Evolutionary conservation across 2,888 invertebrate species (phyloP).

Genomic region (Drosophila anomalata): DNA sequence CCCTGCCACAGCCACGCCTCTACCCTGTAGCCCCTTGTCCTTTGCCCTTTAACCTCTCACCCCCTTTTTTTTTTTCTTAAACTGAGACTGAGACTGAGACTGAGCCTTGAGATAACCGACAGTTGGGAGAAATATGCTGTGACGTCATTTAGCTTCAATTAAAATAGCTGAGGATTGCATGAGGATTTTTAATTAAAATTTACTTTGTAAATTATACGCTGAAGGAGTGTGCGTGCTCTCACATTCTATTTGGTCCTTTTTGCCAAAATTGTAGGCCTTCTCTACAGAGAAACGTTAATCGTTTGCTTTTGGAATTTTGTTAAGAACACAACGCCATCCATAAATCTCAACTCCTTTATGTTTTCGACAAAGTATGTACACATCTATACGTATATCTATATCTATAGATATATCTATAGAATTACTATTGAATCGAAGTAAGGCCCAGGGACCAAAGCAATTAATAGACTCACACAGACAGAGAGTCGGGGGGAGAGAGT

Average conservation of each 20-base stretch:
- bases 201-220: conserved; percentile 77
- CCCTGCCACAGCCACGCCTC: conserved; percentile 2
- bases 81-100: too few species aligned
- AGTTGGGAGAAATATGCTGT: conserved; percentile 42
- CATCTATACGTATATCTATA: not conserved
- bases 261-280: conserved; percentile 6
- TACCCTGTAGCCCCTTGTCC: too few species aligned
- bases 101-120: conserved; percentile 27
- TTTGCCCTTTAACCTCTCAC: too few species aligned
- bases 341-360: conserved; percentile 3
- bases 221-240: conserved; percentile 49
- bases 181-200: conserved; percentile 80
- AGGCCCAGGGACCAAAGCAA: conserved; percentile 22
- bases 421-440: conserved; percentile 1
- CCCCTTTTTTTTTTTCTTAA: not conserved
- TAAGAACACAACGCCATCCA: not conserved
- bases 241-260: conserved; percentile 29
- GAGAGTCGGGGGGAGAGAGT: too few species aligned
- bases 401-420: not conserved
- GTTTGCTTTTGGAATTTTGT: conserved; percentile 5
- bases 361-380: not conserved
- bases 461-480: conserved; percentile 33
- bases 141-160: conserved; percentile 78
- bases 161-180: conserved; percentile 77
- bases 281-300: conserved; percentile 3